These are phyloP conservation scores for Drosophila pandora DNA, from an alignment of 1,140 invertebrate species.

Conservation along the genomic window DNA sequence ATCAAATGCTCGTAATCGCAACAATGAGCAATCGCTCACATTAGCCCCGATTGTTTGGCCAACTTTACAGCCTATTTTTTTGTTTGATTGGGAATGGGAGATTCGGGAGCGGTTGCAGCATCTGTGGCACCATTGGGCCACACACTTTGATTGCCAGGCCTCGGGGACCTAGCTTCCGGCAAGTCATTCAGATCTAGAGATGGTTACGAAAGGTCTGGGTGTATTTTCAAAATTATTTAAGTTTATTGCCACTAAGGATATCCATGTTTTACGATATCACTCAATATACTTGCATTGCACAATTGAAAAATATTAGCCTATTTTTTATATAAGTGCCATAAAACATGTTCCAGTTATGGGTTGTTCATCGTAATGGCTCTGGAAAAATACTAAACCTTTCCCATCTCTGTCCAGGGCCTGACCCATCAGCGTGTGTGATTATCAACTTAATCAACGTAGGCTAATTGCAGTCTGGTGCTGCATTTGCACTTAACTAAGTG, in stretches of 20 bases:
- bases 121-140: conserved; percentile 38
- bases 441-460: conserved; percentile 56
- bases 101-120: conserved; percentile 37
- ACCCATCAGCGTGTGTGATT: conserved; percentile 48
- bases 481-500: conserved; percentile 70
- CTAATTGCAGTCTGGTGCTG: conserved; percentile 62
- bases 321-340: too few species aligned
- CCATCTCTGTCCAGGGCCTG: conserved; percentile 16
- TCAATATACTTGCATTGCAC: too few species aligned
- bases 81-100: conserved; percentile 15
- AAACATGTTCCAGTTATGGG: too few species aligned
- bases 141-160: conserved; percentile 30
- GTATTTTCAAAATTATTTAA: not conserved
- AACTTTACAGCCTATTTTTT: conserved; percentile 33
- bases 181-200: conserved; percentile 40
- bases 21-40: conserved; percentile 70
- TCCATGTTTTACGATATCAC: too few species aligned
- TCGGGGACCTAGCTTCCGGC: conserved; percentile 44
- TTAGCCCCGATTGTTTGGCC: conserved; percentile 72
- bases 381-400: not conserved
- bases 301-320: too few species aligned
- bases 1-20: conserved; percentile 66
- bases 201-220: not conserved
- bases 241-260: too few species aligned
- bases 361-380: too few species aligned